Evolutionary conservation across 2,888 invertebrate genomes (phyloP).

Genomic region (Philaethria dido): DNA sequence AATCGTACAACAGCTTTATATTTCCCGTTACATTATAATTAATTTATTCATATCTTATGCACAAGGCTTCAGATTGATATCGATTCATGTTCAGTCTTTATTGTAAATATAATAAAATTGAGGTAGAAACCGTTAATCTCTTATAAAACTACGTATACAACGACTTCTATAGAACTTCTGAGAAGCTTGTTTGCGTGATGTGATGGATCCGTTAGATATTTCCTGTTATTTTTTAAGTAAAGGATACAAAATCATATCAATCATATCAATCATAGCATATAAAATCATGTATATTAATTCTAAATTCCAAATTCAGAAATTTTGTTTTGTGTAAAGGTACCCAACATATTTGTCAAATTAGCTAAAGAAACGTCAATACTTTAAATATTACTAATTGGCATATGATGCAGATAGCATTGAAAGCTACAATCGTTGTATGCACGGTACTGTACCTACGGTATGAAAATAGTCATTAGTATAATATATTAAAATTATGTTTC

Average conservation of each 20-base stretch:
- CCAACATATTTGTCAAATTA: too few relatives aligned
- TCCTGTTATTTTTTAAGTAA: not conserved
- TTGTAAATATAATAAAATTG: not conserved
- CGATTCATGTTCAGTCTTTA: not conserved
- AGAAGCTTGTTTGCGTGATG: slow-evolving; percentile 7
- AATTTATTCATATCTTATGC: not conserved
- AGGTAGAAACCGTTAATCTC: not conserved
- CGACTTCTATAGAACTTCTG: slow-evolving; percentile 4
- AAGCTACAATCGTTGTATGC: too few relatives aligned
- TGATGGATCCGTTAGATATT: not conserved
- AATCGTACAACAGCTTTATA: not conserved
- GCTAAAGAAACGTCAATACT: too few relatives aligned
- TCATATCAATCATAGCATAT: too few relatives aligned
- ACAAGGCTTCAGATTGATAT: not conserved
- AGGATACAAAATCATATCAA: too few relatives aligned
- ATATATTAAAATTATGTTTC: too few relatives aligned
- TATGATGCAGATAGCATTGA: too few relatives aligned
- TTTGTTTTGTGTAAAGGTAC: too few relatives aligned
- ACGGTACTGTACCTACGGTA: too few relatives aligned
- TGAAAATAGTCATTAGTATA: too few relatives aligned
- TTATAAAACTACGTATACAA: not conserved
- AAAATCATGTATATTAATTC: not conserved
- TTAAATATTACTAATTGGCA: too few relatives aligned
- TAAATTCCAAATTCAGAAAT: too few relatives aligned
- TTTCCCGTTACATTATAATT: not conserved